A percentile compares a stretch with the other conserved stretches of the same genome.
Evolutionary conservation across 2,113 vertebrate species (phyloP).

Genomic region (Fregata magnificens): DNA sequence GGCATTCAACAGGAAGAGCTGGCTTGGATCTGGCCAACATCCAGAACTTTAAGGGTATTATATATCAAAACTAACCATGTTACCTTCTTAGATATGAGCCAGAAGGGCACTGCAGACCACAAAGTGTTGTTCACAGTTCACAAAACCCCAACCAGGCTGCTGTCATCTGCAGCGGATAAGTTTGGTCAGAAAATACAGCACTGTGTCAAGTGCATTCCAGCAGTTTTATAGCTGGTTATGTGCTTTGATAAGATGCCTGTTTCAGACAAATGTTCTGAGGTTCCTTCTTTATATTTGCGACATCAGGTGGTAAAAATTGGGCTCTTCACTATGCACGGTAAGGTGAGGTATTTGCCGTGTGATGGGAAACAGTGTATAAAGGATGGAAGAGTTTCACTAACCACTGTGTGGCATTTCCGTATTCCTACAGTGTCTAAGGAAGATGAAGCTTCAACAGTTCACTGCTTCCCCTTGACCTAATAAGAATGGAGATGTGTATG

Average conservation of each 20-base stretch:
- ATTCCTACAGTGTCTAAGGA: background rate
- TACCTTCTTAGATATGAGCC: background rate
- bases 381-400: background rate
- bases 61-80: background rate
- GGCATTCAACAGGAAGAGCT: background rate
- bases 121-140: background rate
- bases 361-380: background rate
- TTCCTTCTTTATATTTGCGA: background rate
- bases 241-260: background rate
- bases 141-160: background rate
- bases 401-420: background rate
- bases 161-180: background rate
- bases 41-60: background rate
- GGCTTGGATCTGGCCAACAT: background rate
- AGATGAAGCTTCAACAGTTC: conserved; percentile 4
- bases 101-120: background rate
- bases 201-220: background rate
- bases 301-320: background rate
- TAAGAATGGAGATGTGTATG: background rate
- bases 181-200: background rate
- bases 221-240: background rate
- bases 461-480: background rate
- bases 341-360: background rate
- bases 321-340: background rate
- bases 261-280: background rate